Evolutionary conservation across 2,888 invertebrate genomes (phyloP), one percentile per base, ranked within the genome.

Genomic region (Onthophagus sagittarius): DNA sequence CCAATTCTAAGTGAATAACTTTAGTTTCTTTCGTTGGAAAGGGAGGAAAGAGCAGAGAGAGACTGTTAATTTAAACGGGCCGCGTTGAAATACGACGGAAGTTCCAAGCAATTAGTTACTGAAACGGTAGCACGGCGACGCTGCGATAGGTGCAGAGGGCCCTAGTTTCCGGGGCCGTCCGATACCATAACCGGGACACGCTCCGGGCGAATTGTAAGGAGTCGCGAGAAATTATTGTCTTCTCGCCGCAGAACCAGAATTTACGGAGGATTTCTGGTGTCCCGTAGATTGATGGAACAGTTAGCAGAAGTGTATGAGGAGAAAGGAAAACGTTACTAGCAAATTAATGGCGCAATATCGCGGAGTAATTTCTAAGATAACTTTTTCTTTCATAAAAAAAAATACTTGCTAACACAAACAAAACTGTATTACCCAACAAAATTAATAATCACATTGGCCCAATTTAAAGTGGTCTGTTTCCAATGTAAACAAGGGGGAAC

Each of bases 71-170:
- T 75, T 73, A 75, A 72, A 65, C 72, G 23, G 23, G 7, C 31
- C 23, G n/a, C 72, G 33, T 64, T 72, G 67, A 72, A 72, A 72
- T 72, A 74, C 74, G 74, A 62, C 64, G 62, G 72, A 75, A 75
- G 72, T 75, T 75, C 70, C 74, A 62, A 72, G 71, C 71, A 75
- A 75, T 75, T 75, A 75, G 74, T 73, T 71, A 63, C 71, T 65
- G 71, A 65, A 53, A 72, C 15, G 70, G 62, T 11, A 15, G 13
- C 53, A 7, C n/a, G 70, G 70, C 39, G 14, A 39, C 62, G 23
- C 62, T 62, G 70, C 33, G 23, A 62, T 23, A 15, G 53, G 39
- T 53, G 11, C 39, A 11, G 23, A 23, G 23, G 23, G 23, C 23
- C 39, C 39, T 53, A 11, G 39, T 11, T 53, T 11, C 39, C 9